A percentile compares a stretch with the other conserved stretches of the same genome.
phyloP scores from a whole-genome alignment of 2,797 vertebrate genomes.

The Ptychobarbus kaznakovi region DNA sequence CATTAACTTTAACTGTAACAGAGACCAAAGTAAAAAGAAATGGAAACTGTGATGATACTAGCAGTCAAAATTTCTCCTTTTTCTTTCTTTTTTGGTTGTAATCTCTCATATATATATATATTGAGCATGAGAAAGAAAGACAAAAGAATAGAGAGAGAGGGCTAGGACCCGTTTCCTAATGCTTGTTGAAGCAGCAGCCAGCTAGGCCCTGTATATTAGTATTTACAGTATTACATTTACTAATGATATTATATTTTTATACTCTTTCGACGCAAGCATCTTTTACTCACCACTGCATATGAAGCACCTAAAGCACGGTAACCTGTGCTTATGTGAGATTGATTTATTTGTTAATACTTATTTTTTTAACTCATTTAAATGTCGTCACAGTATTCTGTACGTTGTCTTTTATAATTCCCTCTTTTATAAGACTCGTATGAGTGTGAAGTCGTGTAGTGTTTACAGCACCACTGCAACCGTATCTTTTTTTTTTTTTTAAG shows the following conservation, averaged over 20 bases:
- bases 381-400: slow-evolving; percentile 42
- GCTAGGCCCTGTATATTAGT: slow-evolving; percentile 53
- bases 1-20: slow-evolving; percentile 9
- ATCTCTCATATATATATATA: background rate
- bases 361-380: slow-evolving; percentile 47
- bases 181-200: slow-evolving; percentile 59
- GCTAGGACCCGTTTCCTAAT: slow-evolving; percentile 35
- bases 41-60: slow-evolving; percentile 41
- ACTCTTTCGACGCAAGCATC: slow-evolving; percentile 46
- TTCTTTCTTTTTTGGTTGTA: slow-evolving; percentile 8
- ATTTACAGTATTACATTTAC: slow-evolving; percentile 56
- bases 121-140: slow-evolving; percentile 2
- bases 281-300: slow-evolving; percentile 55
- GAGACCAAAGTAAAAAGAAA: slow-evolving; percentile 48
- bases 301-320: slow-evolving; percentile 61
- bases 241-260: slow-evolving; percentile 65
- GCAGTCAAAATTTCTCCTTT: slow-evolving; percentile 3
- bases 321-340: slow-evolving; percentile 45
- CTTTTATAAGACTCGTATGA: slow-evolving; percentile 52
- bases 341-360: slow-evolving; percentile 35
- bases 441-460: slow-evolving; percentile 55
- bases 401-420: slow-evolving; percentile 46
- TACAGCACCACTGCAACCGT: slow-evolving; percentile 56
- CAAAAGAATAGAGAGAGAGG: background rate
- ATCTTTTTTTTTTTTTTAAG: slow-evolving; percentile 44